Base-by-base conservation (phyloP, 2,888 invertebrate genomes). In the Tholera decimalis region DNA sequence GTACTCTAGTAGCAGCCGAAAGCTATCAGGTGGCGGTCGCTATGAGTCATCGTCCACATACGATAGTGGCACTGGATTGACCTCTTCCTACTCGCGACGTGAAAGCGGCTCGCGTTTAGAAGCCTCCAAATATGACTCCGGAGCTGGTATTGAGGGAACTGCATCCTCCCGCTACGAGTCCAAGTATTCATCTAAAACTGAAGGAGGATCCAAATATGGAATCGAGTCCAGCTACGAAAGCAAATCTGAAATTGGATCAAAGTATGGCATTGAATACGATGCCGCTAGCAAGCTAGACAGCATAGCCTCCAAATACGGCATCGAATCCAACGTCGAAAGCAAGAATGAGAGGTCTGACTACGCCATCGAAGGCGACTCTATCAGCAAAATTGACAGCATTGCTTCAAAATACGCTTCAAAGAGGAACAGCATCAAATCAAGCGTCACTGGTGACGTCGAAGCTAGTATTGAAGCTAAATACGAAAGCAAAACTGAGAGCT, bases 1-100 rank as follows among this genome's bases (percentile, higher is more conserved):
- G 83, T 94, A 94, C 85, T 92, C 94, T 88, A 94, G 93, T 84
- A 94, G 93, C 78, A 91, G 87, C 73, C 89, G 93, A 64, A 92
- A 91, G 69, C 57, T 88, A 74, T 92, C 93, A 37, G 91, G 83
- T 53, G 90, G 92, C 18, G 91, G 92, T 33, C 93, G 93, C 65
- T 92, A 93, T 59, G 95, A 95, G 72, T 91, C 93, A 8, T 92
- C 93, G 4, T 87, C 92, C 8, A 85, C 87, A 15, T 83, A 89
- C 37, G 93, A 93, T 35, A 47, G 47, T 18, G 90, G 89, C 51
- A 85, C 88, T 20, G 93, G 92, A 6, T 66, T 89, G 15, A 83
- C 89, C 6, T 90, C 91, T 0, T 89, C 92, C 2, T 88, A 90
- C 76, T 88, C 93, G 1, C 92, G 95, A 8, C 93, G 93, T 24